phyloP scores from a whole-genome alignment of 2,888 invertebrate species.

The Caenorhabditis imperialis region DNA sequence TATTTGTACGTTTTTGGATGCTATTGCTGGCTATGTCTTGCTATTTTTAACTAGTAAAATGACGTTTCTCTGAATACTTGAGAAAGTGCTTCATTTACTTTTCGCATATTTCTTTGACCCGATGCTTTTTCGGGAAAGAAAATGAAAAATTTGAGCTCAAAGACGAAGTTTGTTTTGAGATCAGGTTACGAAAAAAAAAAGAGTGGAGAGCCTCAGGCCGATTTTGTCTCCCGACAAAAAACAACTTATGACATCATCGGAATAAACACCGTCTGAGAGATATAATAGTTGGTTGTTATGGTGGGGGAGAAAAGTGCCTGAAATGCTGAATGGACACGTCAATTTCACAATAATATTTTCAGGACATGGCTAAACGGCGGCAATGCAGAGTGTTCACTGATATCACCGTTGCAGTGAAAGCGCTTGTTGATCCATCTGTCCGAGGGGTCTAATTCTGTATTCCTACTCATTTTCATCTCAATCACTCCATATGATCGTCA shows the following conservation, averaged over 20 bases:
- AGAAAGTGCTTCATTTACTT: too few relatives aligned
- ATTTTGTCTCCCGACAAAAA: slow-evolving; percentile 39
- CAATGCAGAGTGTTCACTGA: slow-evolving; percentile 73
- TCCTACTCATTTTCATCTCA: slow-evolving; percentile 9
- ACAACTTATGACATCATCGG: slow-evolving; percentile 43
- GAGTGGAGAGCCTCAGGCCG: slow-evolving; percentile 2
- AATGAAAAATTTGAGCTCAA: slow-evolving; percentile 20
- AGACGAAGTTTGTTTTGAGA: slow-evolving; percentile 44
- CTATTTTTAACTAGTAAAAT: too few relatives aligned
- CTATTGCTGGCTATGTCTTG: too few relatives aligned
- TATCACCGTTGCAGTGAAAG: slow-evolving; percentile 57
- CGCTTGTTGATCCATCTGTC: slow-evolving; percentile 47
- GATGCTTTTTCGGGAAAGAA: too few relatives aligned
- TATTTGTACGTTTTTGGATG: too few relatives aligned
- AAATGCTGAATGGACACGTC: too few relatives aligned
- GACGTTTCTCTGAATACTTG: too few relatives aligned
- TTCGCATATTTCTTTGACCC: too few relatives aligned
- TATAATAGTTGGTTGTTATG: too few relatives aligned
- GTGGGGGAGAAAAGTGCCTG: too few relatives aligned
- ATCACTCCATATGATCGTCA: slow-evolving; percentile 31
- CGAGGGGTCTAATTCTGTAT: slow-evolving; percentile 26
- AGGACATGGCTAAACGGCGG: slow-evolving; percentile 76
- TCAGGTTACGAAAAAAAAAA: slow-evolving; percentile 30
- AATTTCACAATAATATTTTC: slow-evolving; percentile 13
- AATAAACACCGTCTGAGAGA: too few relatives aligned